Evolutionary conservation across 2,888 invertebrate species (phyloP), one percentile per base, ranked within the genome.

Genomic region (Zootermopsis nevadensis): DNA sequence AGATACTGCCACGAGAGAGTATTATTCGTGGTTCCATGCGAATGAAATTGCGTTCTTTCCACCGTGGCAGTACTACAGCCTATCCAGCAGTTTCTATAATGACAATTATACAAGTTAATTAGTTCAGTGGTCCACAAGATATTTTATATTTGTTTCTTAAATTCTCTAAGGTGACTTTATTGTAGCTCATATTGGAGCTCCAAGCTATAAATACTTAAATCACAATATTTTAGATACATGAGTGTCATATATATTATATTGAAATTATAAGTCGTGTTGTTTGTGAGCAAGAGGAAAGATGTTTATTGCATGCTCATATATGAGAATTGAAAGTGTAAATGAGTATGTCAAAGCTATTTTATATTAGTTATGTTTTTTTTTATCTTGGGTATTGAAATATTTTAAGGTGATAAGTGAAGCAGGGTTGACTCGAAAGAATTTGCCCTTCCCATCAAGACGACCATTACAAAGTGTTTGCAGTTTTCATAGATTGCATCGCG

Each of bases 161-260:
- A 22, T 69, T 69, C 19, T 69, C 27, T 69, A 31, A 33, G 33
- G 33, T 31, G 69, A 33, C 30, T 67, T 67, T 67, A 7, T 67
- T 67, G 67, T 67, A 24, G 69, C 69, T 69, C 24, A 2, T 69
- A 19, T 19, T 69, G 33, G 69, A 69, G 69, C 69, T 31, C 10
- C 30, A 69, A 30, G 33, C 33, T 69, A 33, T 69, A 69, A 69
- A 69, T 69, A 69, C 33, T 69, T 30, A 22, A 30, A 69, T 7
- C 30, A 69, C 31, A 69, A 69, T 69, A 69, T 69, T 69, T 69
- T 69, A 69, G 69, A 69, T 69, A 69, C 69, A 69, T 33, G 69
- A 69, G 19, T 69, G 69, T 33, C 69, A 69, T 69, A 69, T 69
- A 69, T 69, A 69, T 69, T 69, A 33, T 69, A 69, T 69, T 69